Base-by-base conservation (phyloP, 2,888 invertebrate genomes). In the Noctua comes region DNA sequence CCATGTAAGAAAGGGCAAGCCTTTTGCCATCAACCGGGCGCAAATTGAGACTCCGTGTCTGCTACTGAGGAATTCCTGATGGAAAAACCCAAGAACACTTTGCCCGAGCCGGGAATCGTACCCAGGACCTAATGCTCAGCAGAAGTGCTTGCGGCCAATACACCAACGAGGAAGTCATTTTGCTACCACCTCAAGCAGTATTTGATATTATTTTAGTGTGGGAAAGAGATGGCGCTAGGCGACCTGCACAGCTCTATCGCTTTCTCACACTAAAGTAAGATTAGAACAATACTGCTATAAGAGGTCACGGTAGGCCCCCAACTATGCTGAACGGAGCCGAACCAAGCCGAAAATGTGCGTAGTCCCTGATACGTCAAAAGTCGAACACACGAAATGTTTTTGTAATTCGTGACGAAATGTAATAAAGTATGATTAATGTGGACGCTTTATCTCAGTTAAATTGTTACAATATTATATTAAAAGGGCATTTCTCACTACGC, bases 351-450 rank as follows among this genome's bases (percentile, higher is more conserved):
- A 59, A 59, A 59, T 59, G 27, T 31, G 7, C 1, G 59, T 18
- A 18, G 0, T 27, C 24, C 3, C n/a, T 59, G 57, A 24, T 5
- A n/a, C 6, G 24, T 7, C 16, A 66, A 62, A 68, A 24, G 21
- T 40, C n/a, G 4, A 65, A 13, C 2, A 5, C 16, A 46, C 2
- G 13, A 46, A 54, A 46, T 27, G 6, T 27, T 79, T 66, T 64
- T 27, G 10, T 64, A 24, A 54, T 10, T 62, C 31, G 59, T 59
- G 46, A 40, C 27, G 10, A 65, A 80, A n/a, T 5, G 31, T 57
- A 48, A 51, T 68, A 81, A 59, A 73, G 2, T n/a, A 11, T 48
- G n/a, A 80, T 72, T 31, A 62, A 46, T 62, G 4, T 48, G 21
- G 24, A 31, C 16, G 40, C 16, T 69, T 59, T 43, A 57, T 51